phyloP scores from a whole-genome alignment of 2,113 vertebrate genomes.

The Pantherophis guttatus region DNA sequence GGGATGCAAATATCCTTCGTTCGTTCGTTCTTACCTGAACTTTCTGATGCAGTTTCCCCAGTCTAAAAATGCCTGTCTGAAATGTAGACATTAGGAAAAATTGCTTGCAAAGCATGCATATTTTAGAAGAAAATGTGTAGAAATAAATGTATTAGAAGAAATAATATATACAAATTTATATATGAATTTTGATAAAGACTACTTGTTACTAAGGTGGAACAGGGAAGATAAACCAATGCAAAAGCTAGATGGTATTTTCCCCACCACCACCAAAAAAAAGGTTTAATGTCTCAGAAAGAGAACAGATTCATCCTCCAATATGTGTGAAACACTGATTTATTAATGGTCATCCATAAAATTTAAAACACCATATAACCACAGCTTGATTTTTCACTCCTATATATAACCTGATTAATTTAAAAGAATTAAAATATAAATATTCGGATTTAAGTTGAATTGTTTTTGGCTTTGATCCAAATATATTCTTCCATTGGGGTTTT shows the following conservation, averaged over 20 bases:
- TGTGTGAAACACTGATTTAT: background rate
- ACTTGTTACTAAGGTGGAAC: background rate
- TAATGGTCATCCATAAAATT: background rate
- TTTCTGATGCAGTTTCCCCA: background rate
- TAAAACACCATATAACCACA: background rate
- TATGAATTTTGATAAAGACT: background rate
- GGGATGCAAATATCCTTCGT: background rate
- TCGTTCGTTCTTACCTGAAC: background rate
- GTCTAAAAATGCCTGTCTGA: too few relatives aligned
- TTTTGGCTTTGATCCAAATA: background rate
- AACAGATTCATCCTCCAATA: background rate
- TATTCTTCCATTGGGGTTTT: background rate
- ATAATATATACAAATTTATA: background rate
- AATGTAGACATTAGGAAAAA: background rate
- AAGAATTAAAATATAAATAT: background rate
- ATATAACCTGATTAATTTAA: background rate
- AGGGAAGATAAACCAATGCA: background rate
- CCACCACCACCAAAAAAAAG: background rate
- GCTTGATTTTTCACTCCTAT: background rate
- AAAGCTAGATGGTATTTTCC: background rate
- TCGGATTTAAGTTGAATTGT: slow-evolving; percentile 10
- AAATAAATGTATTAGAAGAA: background rate
- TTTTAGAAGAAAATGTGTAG: background rate
- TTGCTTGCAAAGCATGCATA: background rate
- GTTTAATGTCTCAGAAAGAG: background rate